Base-by-base conservation (phyloP, 2,797 vertebrate species). In the Intellagama lesueurii region DNA sequence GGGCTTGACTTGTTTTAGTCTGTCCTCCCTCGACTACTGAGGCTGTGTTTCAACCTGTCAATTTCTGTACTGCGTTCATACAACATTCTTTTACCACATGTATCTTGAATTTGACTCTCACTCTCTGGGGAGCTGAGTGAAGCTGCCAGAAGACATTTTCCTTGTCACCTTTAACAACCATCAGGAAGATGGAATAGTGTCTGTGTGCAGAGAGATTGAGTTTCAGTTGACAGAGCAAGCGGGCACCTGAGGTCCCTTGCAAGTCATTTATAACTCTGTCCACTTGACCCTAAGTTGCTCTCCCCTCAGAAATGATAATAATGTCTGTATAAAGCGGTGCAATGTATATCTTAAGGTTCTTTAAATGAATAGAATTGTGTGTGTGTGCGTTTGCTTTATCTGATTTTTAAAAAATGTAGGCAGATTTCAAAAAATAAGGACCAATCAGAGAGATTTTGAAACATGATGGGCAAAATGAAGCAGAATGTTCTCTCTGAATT, bases 111-210 rank as follows among this genome's bases (percentile, higher is more conserved):
- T 94, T 96, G 94, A 93, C 88, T 94, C 75, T 90, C 70, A 17
- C 80, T 94, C 93, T 91, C 90, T 22, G 5, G 91, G 91, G 92
- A 95, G 26, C 77, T 84, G 68, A 91, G 68, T 90, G 88, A 84
- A 95, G 91, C 91, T 94, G 88, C 91, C 91, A 93, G 83, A 91
- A 95, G 92, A 89, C 17, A 93, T 95, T 96, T 95, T 83, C 78
- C 92, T 93, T 95, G 94, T 95, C 92, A 91, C 90, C 85, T 95
- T 93, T 90, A 95, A 93, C 94, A 94, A 90, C 89, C 75, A 75
- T 92, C 91, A 87, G 79, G 83, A 92, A 94, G 94, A 95, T 79
- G 30, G 89, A 92, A 60, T 86, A 93, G 6, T 77, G 49, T 92
- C 64, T 90, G 0, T 87, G 49, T 81, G 30, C 60, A 64, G 88